Evolutionary conservation across 2,888 invertebrate species (phyloP).

Genomic region (Brenthis hecate): DNA sequence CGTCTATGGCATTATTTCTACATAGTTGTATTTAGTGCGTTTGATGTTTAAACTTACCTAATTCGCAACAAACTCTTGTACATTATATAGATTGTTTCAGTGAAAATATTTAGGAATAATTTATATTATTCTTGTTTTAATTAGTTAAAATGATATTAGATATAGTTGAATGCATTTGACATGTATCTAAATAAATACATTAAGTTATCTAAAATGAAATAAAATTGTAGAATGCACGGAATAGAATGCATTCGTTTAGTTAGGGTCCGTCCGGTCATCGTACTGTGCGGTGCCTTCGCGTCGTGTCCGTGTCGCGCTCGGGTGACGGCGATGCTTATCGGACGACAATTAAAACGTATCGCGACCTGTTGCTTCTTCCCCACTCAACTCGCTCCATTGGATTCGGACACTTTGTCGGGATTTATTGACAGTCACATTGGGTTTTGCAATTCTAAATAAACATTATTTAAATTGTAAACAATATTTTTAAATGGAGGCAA

Average conservation of each 20-base stretch:
- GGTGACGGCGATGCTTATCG: slow-evolving; percentile 77
- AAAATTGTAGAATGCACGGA: slow-evolving; percentile 44
- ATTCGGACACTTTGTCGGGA: slow-evolving; percentile 33
- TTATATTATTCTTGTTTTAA: neutral
- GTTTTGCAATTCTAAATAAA: slow-evolving; percentile 2
- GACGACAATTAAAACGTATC: slow-evolving; percentile 78
- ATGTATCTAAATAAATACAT: slow-evolving; percentile 3
- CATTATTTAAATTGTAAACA: neutral
- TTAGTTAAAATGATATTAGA: neutral
- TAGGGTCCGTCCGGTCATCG: slow-evolving; percentile 63
- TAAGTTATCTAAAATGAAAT: slow-evolving; percentile 31
- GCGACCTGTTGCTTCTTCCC: slow-evolving; percentile 78
- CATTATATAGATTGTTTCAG: neutral
- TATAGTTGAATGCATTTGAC: neutral
- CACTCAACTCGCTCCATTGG: slow-evolving; percentile 37
- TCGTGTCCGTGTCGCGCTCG: slow-evolving; percentile 69
- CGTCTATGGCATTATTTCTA: slow-evolving; percentile 57
- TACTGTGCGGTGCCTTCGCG: slow-evolving; percentile 55
- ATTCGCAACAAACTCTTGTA: slow-evolving; percentile 4
- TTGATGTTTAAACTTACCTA: slow-evolving; percentile 43
- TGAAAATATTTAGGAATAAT: too few relatives aligned
- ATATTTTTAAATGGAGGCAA: neutral
- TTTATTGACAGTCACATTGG: slow-evolving; percentile 23
- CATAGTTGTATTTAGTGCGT: slow-evolving; percentile 59
- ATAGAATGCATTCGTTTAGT: slow-evolving; percentile 41